Percentiles rank a stretch among this genome's conserved stretches.
phyloP scores from a whole-genome alignment of 53 echinoderm and acorn worm species.

The Echinarachnius parma region DNA sequence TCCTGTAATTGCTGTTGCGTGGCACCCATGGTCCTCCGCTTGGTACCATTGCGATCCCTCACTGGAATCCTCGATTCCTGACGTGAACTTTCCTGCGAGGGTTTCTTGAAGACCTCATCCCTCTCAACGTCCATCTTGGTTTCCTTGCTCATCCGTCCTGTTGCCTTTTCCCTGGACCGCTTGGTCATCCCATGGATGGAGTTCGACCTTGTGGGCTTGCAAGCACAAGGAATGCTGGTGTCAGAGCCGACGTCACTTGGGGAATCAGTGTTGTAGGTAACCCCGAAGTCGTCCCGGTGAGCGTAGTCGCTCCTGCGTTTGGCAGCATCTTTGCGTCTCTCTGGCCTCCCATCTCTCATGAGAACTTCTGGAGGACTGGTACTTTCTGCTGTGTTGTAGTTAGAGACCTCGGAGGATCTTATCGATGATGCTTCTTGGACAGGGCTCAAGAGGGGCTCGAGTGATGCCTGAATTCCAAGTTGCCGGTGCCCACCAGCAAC shows the following conservation, averaged over 20 bases:
- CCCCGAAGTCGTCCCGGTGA: conserved; percentile 76
- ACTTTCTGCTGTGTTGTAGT: conserved; percentile 31
- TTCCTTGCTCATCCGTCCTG: conserved; percentile 35
- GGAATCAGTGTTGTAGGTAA: conserved; percentile 70
- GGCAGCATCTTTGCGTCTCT: background rate
- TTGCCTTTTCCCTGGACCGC: conserved; percentile 25
- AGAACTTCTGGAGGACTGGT: conserved; percentile 3
- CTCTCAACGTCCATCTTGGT: conserved; percentile 24
- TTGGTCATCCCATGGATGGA: conserved; percentile 72
- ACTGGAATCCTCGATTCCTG: conserved; percentile 53
- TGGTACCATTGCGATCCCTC: conserved; percentile 18
- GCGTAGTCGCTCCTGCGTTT: conserved; percentile 33
- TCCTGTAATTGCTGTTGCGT: background rate
- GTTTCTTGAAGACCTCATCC: conserved; percentile 51
- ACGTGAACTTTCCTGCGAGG: conserved; percentile 23
- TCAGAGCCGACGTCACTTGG: conserved; percentile 75
- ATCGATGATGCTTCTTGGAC: conserved; percentile 55
- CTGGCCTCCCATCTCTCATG: background rate
- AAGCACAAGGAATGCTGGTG: conserved; percentile 67
- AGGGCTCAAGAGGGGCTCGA: conserved; percentile 56
- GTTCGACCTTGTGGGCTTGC: conserved; percentile 59
- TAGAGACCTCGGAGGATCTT: conserved; percentile 7
- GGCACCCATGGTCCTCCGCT: background rate
- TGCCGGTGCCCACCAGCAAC: conserved; percentile 22
- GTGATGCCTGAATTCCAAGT: conserved; percentile 31